Base-by-base conservation (phyloP, 2,797 vertebrate genomes). In the Cirrhinus mrigala region DNA sequence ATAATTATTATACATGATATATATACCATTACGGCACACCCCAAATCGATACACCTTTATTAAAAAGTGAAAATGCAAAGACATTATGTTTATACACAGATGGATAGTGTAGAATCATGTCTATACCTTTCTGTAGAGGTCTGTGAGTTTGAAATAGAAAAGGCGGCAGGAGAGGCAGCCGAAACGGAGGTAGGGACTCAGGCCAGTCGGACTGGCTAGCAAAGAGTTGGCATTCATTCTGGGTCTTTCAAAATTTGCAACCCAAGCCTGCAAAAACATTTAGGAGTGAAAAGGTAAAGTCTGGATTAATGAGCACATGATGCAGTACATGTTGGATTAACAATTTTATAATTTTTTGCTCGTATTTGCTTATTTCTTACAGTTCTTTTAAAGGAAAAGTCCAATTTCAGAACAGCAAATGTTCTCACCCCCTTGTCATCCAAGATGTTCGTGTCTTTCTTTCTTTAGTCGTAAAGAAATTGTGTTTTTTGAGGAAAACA, bases 141-240 rank as follows among this genome's bases (percentile, higher is more conserved):
- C 95, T 0, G 95, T 96, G 88, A 96, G 95, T 87, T 96, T 96
- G 91, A 95, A 95, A 91, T 96, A 95, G 90, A 96, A 96, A 48
- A 95, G 94, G 73, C 94, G 95, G 58, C 95, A 96, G 84, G 95
- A 96, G 70, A 96, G 94, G 90, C 95, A 96, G 86, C 95, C 95
- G 5, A 96, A 96, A 68, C 95, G 95, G 44, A 96, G 92, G 91
- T 96, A 96, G 0, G 95, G 95, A 89, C 95, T 96, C 84, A 95
- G 92, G 87, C 95, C 95, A 1, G 95, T 95, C 0, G 95, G 95
- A 86, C 94, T 96, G 73, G 94, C 95, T 89, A 96, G 89, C 87
- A 96, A 88, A 16, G 95, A 96, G 91, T 95, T 96, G 71, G 94
- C 94, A 7, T 96, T 96, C 95, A 96, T 95, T 87, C 94, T 92